Conservation (phyloP, 2,888 invertebrate species). For the Biston stratarius region DNA sequence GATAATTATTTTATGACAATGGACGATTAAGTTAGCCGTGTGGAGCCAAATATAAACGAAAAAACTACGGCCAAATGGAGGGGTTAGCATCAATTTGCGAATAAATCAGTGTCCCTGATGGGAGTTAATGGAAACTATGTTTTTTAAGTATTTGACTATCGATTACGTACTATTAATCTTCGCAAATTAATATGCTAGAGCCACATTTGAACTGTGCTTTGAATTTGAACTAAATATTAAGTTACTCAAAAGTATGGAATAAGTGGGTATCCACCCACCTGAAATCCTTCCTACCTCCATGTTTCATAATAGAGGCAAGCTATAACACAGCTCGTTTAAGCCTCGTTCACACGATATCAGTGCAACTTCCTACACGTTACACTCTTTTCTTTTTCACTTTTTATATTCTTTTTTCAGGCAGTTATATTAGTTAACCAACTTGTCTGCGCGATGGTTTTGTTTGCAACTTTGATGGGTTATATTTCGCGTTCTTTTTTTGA, state of each 20-base stretch:
- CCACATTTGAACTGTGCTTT: not conserved
- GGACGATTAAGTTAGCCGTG: no score
- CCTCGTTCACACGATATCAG: conserved; percentile 66
- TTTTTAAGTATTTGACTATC: no score
- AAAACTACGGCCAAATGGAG: no score
- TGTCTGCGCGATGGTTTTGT: conserved; percentile 56
- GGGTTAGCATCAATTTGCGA: no score
- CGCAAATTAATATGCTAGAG: no score
- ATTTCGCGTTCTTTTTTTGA: conserved; percentile 41
- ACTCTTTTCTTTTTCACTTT: conserved; percentile 36
- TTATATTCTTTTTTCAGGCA: conserved; percentile 46
- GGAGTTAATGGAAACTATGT: no score
- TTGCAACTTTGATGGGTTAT: conserved; percentile 48
- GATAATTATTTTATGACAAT: no score
- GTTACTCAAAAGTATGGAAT: not conserved
- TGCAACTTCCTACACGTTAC: conserved; percentile 49
- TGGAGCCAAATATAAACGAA: no score
- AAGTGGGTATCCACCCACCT: conserved; percentile 21
- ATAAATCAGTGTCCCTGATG: no score
- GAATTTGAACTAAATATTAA: no score
- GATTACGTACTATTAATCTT: no score
- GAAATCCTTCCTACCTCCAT: conserved; percentile 32
- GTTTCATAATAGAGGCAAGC: conserved; percentile 46
- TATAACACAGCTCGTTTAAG: conserved; percentile 58
- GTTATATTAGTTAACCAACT: conserved; percentile 57